Base-by-base conservation (phyloP, 2,888 invertebrate genomes). In the Drosophila parthenogenetica region DNA sequence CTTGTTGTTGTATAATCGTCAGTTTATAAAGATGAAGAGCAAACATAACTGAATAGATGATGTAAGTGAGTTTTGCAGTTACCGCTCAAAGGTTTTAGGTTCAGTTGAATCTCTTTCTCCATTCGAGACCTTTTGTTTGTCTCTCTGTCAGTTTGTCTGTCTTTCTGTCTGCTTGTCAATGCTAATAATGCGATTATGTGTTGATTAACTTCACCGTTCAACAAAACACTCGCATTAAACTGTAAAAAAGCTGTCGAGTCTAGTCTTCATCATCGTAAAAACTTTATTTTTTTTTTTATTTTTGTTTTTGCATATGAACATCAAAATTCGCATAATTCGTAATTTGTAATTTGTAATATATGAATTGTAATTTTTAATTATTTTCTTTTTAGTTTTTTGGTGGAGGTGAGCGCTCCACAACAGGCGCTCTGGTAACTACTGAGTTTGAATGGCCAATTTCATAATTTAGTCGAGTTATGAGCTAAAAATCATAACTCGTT, bases 181-280 rank as follows among this genome's bases (percentile, higher is more conserved):
- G 79, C 72, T 85, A 85, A 84, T 82, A 82, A 81, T 80, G 80
- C 78, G 83, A 85, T 85, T 85, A 83, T 76, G 78, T 63, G 80
- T 78, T 80, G 78, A 82, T 85, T 78, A 82, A 78, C 76, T 77
- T 49, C 50, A 79, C 81, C 73, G 84, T 76, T 79, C 64, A 65
- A 60, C 48, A 43, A 63, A 54, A 59, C 67, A 63, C 66, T 67
- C 62, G 40, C 54, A 13, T 50, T 49, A 54, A 75, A 75, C 75
- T 61, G 67, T 75, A 64, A 75, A 75, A 61, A 49, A 39, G 37
- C 53, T 39, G 14, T 45, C n/a, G 13, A 40, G 37, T 25, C 57
- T 45, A 17, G 11, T 53, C 37, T 53, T 40, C 37, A 22, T 48
- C 40, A 46, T 57, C 25, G 17, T 29, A 8, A 29, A 29, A 29